A percentile compares a stretch with the other conserved stretches of the same genome.
Conservation (phyloP, 2,888 invertebrate genomes). For the Glomeris marginata region DNA sequence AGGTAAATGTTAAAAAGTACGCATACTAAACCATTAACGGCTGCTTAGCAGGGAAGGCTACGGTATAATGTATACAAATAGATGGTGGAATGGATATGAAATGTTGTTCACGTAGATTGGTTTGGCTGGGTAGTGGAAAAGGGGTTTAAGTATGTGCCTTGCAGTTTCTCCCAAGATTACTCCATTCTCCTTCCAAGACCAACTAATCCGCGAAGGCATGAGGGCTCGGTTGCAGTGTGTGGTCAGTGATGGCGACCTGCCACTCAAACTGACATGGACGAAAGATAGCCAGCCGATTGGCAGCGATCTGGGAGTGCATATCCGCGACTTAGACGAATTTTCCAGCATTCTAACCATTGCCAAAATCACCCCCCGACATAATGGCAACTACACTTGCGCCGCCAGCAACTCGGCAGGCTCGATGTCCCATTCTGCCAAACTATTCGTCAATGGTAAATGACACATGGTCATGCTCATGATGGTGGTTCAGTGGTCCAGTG, state of each 20-base stretch:
- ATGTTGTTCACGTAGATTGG: too few species aligned
- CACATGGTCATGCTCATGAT: too few species aligned
- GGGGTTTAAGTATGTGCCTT: neutral
- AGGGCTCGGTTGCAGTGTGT: conserved; percentile 65
- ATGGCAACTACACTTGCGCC: conserved; percentile 13
- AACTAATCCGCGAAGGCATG: conserved; percentile 58
- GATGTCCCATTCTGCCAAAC: conserved; percentile 15
- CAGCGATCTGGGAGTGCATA: conserved; percentile 16
- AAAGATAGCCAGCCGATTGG: conserved; percentile 53
- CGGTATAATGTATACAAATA: too few species aligned
- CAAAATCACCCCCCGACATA: conserved; percentile 10
- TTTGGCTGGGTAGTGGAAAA: too few species aligned
- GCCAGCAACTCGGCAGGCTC: conserved; percentile 12
- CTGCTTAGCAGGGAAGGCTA: too few species aligned
- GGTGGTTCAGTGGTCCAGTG: too few species aligned
- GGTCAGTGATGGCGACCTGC: conserved; percentile 63
- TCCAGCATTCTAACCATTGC: conserved; percentile 44
- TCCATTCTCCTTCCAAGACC: conserved; percentile 69
- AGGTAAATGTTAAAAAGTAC: too few species aligned
- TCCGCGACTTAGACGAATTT: conserved; percentile 42
- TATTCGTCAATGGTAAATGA: conserved; percentile 17
- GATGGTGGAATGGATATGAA: too few species aligned
- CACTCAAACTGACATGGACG: conserved; percentile 61
- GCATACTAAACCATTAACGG: too few species aligned
- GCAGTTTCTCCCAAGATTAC: conserved; percentile 64